Conservation (phyloP, 2,797 vertebrate genomes). For the Loris lydekkerianus region DNA sequence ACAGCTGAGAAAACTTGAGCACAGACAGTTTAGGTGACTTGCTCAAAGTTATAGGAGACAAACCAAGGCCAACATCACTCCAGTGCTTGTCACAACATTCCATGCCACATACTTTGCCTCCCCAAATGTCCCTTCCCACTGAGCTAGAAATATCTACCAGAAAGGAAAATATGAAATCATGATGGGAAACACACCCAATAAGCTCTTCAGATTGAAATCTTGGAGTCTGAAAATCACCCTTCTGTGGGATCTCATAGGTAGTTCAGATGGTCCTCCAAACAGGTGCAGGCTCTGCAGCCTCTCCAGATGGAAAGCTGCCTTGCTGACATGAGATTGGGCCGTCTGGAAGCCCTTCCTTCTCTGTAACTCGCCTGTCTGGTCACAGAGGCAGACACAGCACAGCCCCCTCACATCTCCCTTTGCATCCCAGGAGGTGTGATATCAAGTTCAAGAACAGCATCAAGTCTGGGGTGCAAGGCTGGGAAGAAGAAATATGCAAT, state of each 20-base stretch:
- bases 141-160: background rate
- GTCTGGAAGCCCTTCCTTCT: background rate
- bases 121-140: background rate
- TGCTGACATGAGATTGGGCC: background rate
- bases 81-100: background rate
- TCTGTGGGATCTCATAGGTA: background rate
- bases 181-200: background rate
- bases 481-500: fast-evolving
- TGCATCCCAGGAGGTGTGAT: background rate
- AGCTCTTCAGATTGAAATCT: background rate
- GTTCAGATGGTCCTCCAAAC: background rate
- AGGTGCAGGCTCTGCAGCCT: background rate
- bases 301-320: background rate
- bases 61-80: background rate
- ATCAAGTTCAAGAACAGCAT: background rate
- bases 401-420: background rate
- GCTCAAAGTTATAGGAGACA: background rate
- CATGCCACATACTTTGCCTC: background rate
- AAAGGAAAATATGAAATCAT: background rate
- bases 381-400: background rate
- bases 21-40: background rate
- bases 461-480: background rate
- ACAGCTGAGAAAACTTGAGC: background rate
- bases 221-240: background rate
- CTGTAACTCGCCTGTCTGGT: background rate